These are phyloP conservation scores for Apostichopus parvimensis DNA, from an alignment of 35 echinoderm and acorn worm genomes.

Conservation along the genomic window DNA sequence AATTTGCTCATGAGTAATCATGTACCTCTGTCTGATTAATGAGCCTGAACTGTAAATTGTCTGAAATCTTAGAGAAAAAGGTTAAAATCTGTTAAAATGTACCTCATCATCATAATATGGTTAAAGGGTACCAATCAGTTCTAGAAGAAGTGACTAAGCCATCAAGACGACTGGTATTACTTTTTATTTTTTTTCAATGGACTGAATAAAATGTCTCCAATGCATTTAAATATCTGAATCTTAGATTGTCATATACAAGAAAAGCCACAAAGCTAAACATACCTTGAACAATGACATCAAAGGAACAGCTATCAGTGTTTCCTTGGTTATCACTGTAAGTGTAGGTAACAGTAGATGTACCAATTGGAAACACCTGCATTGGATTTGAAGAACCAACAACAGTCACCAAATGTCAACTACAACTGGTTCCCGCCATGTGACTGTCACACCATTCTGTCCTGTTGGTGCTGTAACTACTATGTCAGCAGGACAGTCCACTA, in stretches of 20 bases:
- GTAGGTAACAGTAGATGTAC: conserved; percentile 35
- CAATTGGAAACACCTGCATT: background rate
- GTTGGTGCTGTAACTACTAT: background rate
- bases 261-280: background rate
- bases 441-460: conserved; percentile 21
- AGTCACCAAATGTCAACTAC: conserved; percentile 15
- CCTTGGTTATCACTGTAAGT: conserved; percentile 24
- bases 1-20: too few relatives aligned
- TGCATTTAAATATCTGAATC: too few relatives aligned
- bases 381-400: background rate
- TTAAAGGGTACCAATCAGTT: too few relatives aligned
- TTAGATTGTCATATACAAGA: background rate
- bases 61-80: too few relatives aligned
- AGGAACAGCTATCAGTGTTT: conserved; percentile 16
- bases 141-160: too few relatives aligned
- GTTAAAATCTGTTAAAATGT: too few relatives aligned
- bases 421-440: conserved; percentile 35
- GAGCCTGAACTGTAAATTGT: too few relatives aligned
- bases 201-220: too few relatives aligned
- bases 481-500: conserved; percentile 24
- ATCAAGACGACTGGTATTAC: too few relatives aligned
- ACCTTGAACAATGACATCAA: conserved; percentile 44
- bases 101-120: too few relatives aligned
- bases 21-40: too few relatives aligned
- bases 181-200: too few relatives aligned